A percentile compares a stretch with the other conserved stretches of the same genome.
These are phyloP conservation scores for human (Homo sapiens) DNA, from an alignment of 2,113 vertebrate species.

Conservation along the genomic window DNA sequence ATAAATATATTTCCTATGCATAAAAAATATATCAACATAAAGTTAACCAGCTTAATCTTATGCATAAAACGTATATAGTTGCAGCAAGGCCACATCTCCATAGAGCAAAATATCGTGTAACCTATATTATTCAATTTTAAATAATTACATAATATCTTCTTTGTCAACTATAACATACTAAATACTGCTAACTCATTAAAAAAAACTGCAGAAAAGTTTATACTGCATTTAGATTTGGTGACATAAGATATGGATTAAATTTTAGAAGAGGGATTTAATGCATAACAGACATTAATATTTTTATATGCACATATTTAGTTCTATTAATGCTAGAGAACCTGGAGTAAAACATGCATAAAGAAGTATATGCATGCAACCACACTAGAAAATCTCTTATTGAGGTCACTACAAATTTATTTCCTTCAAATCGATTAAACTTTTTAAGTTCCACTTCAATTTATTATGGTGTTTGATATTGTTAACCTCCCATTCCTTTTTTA, in stretches of 20 bases:
- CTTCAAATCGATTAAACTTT: constrained; percentile 33
- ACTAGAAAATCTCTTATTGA: constrained; percentile 23
- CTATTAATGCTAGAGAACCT: not conserved
- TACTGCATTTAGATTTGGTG: not conserved
- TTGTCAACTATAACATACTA: not conserved
- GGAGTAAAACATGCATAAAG: not conserved
- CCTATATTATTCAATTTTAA: not conserved
- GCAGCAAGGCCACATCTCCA: rapidly evolving
- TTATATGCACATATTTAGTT: not conserved
- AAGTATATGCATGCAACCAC: not conserved
- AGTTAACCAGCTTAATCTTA: not conserved
- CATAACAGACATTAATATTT: not conserved
- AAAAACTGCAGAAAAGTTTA: not conserved
- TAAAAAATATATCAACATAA: not conserved
- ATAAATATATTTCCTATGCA: not conserved
- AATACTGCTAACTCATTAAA: not conserved
- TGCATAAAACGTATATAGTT: not conserved
- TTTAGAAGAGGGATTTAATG: not conserved
- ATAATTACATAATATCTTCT: not conserved
- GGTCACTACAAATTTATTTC: constrained; percentile 20
- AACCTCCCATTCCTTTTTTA: not conserved
- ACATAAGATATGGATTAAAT: constrained; percentile 12
- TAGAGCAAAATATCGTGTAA: not conserved
- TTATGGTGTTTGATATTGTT: not conserved
- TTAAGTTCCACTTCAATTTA: not conserved